phyloP scores from a whole-genome alignment of 2,888 invertebrate species.

The Hypolimnas misippus region DNA sequence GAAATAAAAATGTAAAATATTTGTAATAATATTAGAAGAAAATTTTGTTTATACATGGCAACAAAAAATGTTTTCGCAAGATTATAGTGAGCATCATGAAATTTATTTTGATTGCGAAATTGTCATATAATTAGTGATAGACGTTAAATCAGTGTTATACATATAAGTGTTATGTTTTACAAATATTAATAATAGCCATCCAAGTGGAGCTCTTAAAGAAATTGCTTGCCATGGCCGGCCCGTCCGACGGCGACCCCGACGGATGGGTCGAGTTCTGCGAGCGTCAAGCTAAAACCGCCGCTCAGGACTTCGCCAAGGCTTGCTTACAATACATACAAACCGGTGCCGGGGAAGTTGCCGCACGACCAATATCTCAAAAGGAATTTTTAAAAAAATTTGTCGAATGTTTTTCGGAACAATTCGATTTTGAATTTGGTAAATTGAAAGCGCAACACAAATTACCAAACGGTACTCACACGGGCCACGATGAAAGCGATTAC shows the following conservation, averaged over 20 bases:
- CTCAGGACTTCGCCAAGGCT: slow-evolving; percentile 94
- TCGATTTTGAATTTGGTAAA: slow-evolving; percentile 89
- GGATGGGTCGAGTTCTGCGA: slow-evolving; percentile 94
- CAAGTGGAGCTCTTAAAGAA: slow-evolving; percentile 82
- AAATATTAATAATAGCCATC: slow-evolving; percentile 56
- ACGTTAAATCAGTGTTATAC: slow-evolving; percentile 45
- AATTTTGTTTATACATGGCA: too few species aligned
- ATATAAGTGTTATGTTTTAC: slow-evolving; percentile 50
- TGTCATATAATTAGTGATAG: slow-evolving; percentile 56
- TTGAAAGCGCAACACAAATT: slow-evolving; percentile 74
- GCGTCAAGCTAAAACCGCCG: slow-evolving; percentile 92
- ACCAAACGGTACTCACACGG: slow-evolving; percentile 76
- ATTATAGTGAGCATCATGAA: slow-evolving; percentile 74
- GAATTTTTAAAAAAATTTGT: slow-evolving; percentile 93
- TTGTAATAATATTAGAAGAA: too few species aligned
- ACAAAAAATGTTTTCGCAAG: slow-evolving; percentile 79
- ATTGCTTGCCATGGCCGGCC: slow-evolving; percentile 81
- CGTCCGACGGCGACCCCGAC: slow-evolving; percentile 85
- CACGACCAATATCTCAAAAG: slow-evolving; percentile 87
- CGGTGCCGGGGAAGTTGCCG: slow-evolving; percentile 86
- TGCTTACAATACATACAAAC: slow-evolving; percentile 91
- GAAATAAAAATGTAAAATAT: not conserved
- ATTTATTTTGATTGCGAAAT: slow-evolving; percentile 75
- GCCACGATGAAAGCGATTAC: slow-evolving; percentile 86
- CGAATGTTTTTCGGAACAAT: slow-evolving; percentile 93